Evolutionary conservation across 2,888 invertebrate genomes (phyloP).

Genomic region (Aleiodes alternator): DNA sequence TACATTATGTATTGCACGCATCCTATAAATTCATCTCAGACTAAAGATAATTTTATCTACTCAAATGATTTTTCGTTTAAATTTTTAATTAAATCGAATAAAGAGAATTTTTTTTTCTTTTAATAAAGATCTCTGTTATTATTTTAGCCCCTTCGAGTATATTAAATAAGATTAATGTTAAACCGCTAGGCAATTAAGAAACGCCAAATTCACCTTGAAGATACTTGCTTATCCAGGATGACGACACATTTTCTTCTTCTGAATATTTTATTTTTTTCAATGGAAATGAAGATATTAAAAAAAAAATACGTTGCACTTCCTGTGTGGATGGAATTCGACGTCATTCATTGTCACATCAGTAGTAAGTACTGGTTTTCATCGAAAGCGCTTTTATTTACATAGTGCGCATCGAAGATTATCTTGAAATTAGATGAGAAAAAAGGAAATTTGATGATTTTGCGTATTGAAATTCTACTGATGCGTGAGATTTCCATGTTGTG

Average conservation of each 20-base stretch:
- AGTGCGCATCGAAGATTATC: neutral
- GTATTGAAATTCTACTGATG: conserved; percentile 14
- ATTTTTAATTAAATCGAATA: no score
- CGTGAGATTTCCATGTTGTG: neutral
- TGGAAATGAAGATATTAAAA: neutral
- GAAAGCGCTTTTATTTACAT: neutral
- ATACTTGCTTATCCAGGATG: conserved; percentile 27
- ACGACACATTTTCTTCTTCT: conserved; percentile 18
- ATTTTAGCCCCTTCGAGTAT: conserved; percentile 3
- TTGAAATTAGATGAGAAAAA: neutral
- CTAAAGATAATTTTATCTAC: conserved; percentile 12
- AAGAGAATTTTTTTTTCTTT: no score
- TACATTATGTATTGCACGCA: conserved; percentile 18
- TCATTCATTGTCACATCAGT: conserved; percentile 20
- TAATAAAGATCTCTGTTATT: neutral
- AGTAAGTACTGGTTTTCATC: conserved; percentile 21
- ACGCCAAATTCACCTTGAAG: conserved; percentile 30
- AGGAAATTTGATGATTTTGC: neutral
- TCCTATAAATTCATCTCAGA: neutral
- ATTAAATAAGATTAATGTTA: conserved; percentile 10
- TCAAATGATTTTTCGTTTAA: neutral
- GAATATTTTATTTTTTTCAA: conserved; percentile 23
- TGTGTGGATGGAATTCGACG: conserved; percentile 18
- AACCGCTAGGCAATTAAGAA: neutral
- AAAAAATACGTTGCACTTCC: conserved; percentile 4